Percentiles rank a stretch among this genome's conserved stretches.
Conservation (phyloP, 2,797 vertebrate species). For the Dendrocincla tyrannina region DNA sequence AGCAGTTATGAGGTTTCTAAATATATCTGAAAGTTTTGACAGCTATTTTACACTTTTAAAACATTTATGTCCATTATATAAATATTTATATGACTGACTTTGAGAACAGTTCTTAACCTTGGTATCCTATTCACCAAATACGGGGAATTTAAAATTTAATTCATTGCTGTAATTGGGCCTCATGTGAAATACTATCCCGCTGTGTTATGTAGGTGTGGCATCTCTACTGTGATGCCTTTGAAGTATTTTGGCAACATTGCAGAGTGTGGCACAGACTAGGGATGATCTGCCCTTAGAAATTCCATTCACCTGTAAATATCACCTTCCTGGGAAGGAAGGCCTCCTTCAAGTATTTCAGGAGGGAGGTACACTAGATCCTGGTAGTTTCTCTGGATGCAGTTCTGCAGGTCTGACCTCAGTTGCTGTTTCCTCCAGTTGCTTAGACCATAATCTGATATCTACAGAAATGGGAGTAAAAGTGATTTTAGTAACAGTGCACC, state of each 20-base stretch:
- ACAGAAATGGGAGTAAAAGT: not conserved
- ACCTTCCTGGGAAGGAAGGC: slow-evolving; percentile 48
- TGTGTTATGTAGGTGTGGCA: not conserved
- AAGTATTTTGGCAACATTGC: not conserved
- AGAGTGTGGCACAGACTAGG: not conserved
- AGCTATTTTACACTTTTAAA: not conserved
- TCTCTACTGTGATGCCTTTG: not conserved
- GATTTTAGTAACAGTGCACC: not conserved
- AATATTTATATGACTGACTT: not conserved
- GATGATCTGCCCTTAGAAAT: not conserved
- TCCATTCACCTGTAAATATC: slow-evolving; percentile 75
- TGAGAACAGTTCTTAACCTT: not conserved
- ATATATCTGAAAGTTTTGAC: not conserved
- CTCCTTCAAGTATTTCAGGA: slow-evolving; percentile 68
- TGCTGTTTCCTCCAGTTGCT: slow-evolving; percentile 43
- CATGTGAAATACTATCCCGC: not conserved
- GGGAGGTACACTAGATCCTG: slow-evolving; percentile 70
- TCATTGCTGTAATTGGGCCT: not conserved
- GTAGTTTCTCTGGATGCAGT: slow-evolving; percentile 10
- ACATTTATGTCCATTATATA: not conserved
- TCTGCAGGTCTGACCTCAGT: slow-evolving; percentile 6
- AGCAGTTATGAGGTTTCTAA: not conserved
- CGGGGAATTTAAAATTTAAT: not conserved
- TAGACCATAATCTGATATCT: slow-evolving; percentile 75
- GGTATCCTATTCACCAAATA: not conserved